phyloP scores from a whole-genome alignment of 2,888 invertebrate genomes.

The Watsonalla binaria region DNA sequence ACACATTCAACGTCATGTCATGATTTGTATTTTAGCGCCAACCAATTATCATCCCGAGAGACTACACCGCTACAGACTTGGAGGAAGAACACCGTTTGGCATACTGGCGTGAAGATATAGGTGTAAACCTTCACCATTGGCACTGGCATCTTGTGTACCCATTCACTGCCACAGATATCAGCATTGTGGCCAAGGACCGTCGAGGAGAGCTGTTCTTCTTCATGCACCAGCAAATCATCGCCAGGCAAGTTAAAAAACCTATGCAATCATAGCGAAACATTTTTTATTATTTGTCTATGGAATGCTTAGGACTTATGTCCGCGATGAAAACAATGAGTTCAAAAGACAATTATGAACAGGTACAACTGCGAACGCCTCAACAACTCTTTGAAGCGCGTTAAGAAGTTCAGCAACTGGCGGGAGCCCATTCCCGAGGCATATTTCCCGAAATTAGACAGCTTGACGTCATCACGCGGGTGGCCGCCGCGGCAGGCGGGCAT shows the following conservation, averaged over 20 bases:
- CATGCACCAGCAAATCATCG: conserved; percentile 82
- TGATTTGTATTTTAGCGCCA: conserved; percentile 52
- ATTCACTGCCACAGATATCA: conserved; percentile 70
- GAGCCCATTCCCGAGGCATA: conserved; percentile 87
- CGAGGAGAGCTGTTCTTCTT: conserved; percentile 89
- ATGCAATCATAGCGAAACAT: too few species aligned
- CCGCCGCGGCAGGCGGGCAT: conserved; percentile 83
- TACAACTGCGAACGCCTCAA: conserved; percentile 88
- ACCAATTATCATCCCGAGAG: conserved; percentile 85
- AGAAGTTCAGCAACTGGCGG: conserved; percentile 82
- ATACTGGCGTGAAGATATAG: conserved; percentile 90
- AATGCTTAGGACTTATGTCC: too few species aligned
- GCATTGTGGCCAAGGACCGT: conserved; percentile 85
- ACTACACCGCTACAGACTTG: conserved; percentile 88
- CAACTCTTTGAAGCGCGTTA: conserved; percentile 82
- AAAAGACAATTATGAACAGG: conserved; percentile 38
- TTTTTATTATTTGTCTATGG: too few species aligned
- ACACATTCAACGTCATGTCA: too few species aligned
- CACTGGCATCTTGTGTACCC: conserved; percentile 92
- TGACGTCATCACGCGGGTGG: conserved; percentile 84
- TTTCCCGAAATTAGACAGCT: conserved; percentile 88
- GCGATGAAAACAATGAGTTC: neutral
- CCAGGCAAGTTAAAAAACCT: conserved; percentile 41
- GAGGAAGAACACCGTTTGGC: conserved; percentile 89
- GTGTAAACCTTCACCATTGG: conserved; percentile 89